Percentiles rank a stretch among this genome's conserved stretches.
These are phyloP conservation scores for Matsumyia berberina DNA, from an alignment of 2,888 invertebrate species.

Conservation along the genomic window DNA sequence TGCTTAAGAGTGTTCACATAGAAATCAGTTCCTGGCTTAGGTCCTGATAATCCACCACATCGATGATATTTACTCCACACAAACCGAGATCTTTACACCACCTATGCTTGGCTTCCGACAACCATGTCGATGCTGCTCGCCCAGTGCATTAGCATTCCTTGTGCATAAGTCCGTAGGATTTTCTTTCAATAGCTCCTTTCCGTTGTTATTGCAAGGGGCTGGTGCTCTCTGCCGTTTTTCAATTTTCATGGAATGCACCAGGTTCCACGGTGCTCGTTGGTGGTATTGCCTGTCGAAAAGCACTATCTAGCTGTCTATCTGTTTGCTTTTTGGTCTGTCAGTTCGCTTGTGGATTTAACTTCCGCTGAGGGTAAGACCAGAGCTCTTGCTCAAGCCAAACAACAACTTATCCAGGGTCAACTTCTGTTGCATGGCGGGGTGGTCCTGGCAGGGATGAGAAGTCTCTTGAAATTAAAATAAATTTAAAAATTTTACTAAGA, in stretches of 20 bases:
- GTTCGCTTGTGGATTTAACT: constrained; percentile 62
- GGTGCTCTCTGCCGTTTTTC: constrained; percentile 43
- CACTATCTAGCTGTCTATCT: constrained; percentile 69
- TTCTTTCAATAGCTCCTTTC: constrained; percentile 22
- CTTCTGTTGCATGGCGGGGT: not conserved
- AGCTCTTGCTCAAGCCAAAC: constrained; percentile 23
- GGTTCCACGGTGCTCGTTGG: constrained; percentile 1
- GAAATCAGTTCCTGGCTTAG: constrained; percentile 36
- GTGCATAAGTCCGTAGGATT: constrained; percentile 50
- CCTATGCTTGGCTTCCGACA: not conserved
- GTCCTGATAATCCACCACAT: constrained; percentile 47
- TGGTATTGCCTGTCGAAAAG: constrained; percentile 57
- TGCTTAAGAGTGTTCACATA: constrained; percentile 29
- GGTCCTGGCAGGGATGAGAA: constrained; percentile 1
- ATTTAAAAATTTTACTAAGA: constrained; percentile 58
- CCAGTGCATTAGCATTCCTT: constrained; percentile 58
- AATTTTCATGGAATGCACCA: constrained; percentile 33
- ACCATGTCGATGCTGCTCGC: constrained; percentile 8
- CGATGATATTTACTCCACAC: constrained; percentile 10
- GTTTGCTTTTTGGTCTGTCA: constrained; percentile 58
- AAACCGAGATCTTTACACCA: constrained; percentile 7
- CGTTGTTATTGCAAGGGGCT: constrained; percentile 45
- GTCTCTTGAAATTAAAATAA: constrained; percentile 59
- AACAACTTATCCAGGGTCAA: constrained; percentile 46
- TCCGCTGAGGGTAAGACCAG: constrained; percentile 24